Evolutionary conservation across 1,140 invertebrate genomes (phyloP).

Genomic region (Ephestia elutella): DNA sequence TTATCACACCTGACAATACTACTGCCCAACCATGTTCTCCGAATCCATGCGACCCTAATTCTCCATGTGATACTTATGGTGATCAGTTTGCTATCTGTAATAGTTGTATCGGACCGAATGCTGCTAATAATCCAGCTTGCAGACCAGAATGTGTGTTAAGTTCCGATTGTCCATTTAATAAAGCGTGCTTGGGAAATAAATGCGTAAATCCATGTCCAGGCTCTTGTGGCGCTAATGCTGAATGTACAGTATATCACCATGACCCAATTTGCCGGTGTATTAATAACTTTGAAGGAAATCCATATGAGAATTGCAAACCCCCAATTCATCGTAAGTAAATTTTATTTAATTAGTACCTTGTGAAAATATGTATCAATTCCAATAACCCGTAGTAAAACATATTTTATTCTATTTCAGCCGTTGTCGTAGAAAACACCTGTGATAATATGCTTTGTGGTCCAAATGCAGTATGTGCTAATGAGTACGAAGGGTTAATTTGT

Average conservation of each 20-base stretch:
- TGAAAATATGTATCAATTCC: constrained; percentile 7
- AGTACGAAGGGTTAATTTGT: constrained; percentile 76
- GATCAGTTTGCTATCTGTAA: constrained; percentile 86
- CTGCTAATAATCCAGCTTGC: constrained; percentile 80
- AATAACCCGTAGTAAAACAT: constrained; percentile 13
- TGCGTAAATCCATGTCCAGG: constrained; percentile 88
- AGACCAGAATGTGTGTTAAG: constrained; percentile 85
- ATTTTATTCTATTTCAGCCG: constrained; percentile 53
- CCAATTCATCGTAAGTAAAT: constrained; percentile 58
- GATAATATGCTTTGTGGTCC: constrained; percentile 81
- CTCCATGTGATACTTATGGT: constrained; percentile 80
- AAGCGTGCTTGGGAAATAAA: constrained; percentile 83
- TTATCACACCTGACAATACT: constrained; percentile 74
- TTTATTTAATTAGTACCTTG: not conserved
- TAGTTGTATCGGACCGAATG: constrained; percentile 80
- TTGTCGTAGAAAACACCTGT: constrained; percentile 76
- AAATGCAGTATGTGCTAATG: constrained; percentile 82
- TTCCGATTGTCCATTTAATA: constrained; percentile 85
- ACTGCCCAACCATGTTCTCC: constrained; percentile 80
- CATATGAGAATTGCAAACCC: constrained; percentile 83
- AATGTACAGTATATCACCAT: constrained; percentile 84
- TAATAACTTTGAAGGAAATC: constrained; percentile 84
- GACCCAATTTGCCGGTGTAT: constrained; percentile 85
- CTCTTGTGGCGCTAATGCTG: constrained; percentile 86
- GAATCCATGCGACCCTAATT: constrained; percentile 84